A percentile compares a stretch with the other conserved stretches of the same genome.
phyloP scores from a whole-genome alignment of 1,140 invertebrate species.

The Diachasma alloeum region DNA sequence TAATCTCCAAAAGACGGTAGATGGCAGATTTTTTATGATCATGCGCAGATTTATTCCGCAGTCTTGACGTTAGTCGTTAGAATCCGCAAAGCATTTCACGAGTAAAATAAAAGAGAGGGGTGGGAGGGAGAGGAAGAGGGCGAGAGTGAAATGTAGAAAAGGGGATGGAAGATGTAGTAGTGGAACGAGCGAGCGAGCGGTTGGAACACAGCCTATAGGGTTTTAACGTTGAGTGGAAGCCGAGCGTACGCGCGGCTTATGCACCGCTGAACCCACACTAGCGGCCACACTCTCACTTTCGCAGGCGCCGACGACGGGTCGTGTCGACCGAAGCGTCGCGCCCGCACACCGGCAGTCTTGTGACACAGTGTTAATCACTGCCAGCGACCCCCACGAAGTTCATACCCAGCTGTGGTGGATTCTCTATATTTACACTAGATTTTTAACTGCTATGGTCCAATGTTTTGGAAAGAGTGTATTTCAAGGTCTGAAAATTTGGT shows the following conservation, averaged over 20 bases:
- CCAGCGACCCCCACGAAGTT: conserved; percentile 9
- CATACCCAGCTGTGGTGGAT: not conserved
- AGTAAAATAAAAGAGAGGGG: not conserved
- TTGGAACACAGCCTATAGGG: conserved; percentile 3
- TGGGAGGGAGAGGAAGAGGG: not conserved
- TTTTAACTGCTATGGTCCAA: not conserved
- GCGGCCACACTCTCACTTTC: conserved; percentile 59
- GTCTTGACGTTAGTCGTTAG: not conserved
- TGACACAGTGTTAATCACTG: conserved; percentile 17
- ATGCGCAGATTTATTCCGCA: no score
- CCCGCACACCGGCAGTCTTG: conserved; percentile 35
- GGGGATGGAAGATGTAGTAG: not conserved
- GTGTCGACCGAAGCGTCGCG: conserved; percentile 43
- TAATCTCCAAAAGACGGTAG: no score
- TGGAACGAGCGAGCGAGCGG: no score
- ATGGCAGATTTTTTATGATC: no score
- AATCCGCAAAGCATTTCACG: not conserved
- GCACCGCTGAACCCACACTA: conserved; percentile 25
- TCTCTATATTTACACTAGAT: not conserved
- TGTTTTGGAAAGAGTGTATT: no score
- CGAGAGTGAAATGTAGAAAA: not conserved
- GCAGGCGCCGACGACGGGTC: conserved; percentile 54
- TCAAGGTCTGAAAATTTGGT: no score
- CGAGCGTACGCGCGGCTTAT: conserved; percentile 7
- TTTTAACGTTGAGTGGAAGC: not conserved